Evolutionary conservation across 92 coral and sea anemone genomes (phyloP), one percentile per base, ranked within the genome.

Genomic region (Porites rus): DNA sequence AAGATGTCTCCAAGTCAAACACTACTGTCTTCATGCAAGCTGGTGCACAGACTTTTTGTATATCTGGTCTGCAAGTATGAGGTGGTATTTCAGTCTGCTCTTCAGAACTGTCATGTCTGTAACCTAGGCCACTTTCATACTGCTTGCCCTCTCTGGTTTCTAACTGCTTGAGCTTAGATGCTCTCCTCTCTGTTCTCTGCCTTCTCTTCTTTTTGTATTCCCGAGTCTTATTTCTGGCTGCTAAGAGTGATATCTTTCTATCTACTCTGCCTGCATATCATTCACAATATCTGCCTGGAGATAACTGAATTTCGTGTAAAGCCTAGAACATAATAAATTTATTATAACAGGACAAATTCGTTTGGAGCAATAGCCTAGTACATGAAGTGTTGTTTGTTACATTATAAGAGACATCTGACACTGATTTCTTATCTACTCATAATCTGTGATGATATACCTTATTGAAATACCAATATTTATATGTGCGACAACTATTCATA

Each of bases 1-100:
- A 79, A 46, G 90, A 87, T 28, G 85, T 87, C 50, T 87, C 86
- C 74, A 79, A 54, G 76, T 81, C 83, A 75, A 88, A 64, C 8
- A 66, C 77, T 16, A 88, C 72, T 74, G 51, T 81, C 43, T 16
- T 64, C 50, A 66, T 43, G 16, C 46, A 73, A 53, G 68, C 68
- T n/a, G 25, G 71, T 58, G 61, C 65, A 46, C 78, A 12, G 7
- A 76, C 19, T 81, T 67, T 25, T 75, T 71, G 67, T 22, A 62
- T 56, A 38, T 75, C 71, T 20, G 88, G 64, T 1, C 56, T 54
- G 76, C 51, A 31, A 67, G 2, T 76, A 18, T 88, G 92, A 2
- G 83, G 51, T 21, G 88, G 88, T 28, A 75, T 88, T 72, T 82
- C 83, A 8, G 22, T 65, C 10, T 56, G 62, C 7, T 20, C 60